Evolutionary conservation across 1,140 invertebrate species (phyloP).

Genomic region (Cardiocondyla obscurior): DNA sequence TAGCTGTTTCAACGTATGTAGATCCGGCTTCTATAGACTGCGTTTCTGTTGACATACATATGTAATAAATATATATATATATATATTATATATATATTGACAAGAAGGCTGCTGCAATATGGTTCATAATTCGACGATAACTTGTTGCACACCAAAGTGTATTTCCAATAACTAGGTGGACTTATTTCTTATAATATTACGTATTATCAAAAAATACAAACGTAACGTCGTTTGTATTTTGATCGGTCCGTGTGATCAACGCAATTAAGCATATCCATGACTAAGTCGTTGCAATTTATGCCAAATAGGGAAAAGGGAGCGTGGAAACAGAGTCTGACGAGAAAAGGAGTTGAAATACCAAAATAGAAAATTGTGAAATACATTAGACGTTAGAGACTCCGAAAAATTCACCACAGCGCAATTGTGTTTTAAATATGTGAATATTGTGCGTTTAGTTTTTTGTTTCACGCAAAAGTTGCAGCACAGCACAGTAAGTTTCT

Average conservation of each 20-base stretch:
- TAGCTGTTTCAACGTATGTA: slow-evolving; percentile 37
- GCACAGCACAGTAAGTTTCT: neutral
- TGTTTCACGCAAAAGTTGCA: slow-evolving; percentile 23
- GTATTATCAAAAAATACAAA: slow-evolving; percentile 38
- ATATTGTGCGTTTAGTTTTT: slow-evolving; percentile 1
- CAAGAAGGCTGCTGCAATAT: slow-evolving; percentile 62
- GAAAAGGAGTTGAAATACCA: slow-evolving; percentile 16
- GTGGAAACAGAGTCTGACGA: slow-evolving; percentile 65
- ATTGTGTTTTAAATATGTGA: slow-evolving; percentile 3
- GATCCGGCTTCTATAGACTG: slow-evolving; percentile 61
- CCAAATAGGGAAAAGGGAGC: slow-evolving; percentile 54
- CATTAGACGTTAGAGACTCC: neutral
- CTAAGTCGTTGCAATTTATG: slow-evolving; percentile 64
- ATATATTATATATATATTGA: slow-evolving; percentile 44
- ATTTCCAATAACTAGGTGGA: slow-evolving; percentile 66
- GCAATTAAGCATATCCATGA: slow-evolving; percentile 76
- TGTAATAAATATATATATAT: slow-evolving; percentile 36
- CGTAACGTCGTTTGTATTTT: slow-evolving; percentile 58
- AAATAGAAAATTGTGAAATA: slow-evolving; percentile 35
- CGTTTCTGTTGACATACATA: slow-evolving; percentile 62
- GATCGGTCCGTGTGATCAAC: slow-evolving; percentile 48
- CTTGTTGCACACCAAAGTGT: slow-evolving; percentile 69
- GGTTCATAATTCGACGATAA: slow-evolving; percentile 66
- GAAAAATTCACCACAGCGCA: slow-evolving; percentile 11
- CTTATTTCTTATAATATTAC: slow-evolving; percentile 66